These are phyloP conservation scores for Goniozus legneri DNA, from an alignment of 1,140 invertebrate genomes.

Conservation along the genomic window DNA sequence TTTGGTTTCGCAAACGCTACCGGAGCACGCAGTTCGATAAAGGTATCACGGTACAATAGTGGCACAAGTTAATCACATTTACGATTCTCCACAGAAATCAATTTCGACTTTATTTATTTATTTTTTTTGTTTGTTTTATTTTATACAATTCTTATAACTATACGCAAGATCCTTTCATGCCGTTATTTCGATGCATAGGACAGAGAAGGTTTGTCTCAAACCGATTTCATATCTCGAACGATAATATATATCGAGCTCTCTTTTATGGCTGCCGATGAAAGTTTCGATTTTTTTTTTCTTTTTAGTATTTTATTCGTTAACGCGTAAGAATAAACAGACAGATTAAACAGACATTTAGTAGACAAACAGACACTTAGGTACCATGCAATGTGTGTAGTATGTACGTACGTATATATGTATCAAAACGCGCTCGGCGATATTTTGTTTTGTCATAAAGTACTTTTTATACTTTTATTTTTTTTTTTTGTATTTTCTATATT, in stretches of 20 bases:
- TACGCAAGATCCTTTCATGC: no score
- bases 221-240: no score
- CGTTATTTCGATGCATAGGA: no score
- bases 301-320: background rate
- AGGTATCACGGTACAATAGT: slow-evolving; percentile 32
- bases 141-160: no score
- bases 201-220: no score
- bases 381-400: slow-evolving; percentile 16
- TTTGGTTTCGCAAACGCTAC: slow-evolving; percentile 1
- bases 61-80: slow-evolving; percentile 46
- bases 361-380: slow-evolving; percentile 21
- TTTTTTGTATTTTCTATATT: no score
- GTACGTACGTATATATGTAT: slow-evolving; percentile 19
- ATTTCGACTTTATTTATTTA: slow-evolving; percentile 9
- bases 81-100: slow-evolving; percentile 24
- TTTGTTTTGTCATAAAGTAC: background rate
- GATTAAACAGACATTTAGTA: slow-evolving; percentile 12
- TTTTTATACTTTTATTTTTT: no score
- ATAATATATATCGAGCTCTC: no score
- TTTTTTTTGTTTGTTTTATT: slow-evolving; percentile 8
- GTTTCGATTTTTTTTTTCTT: background rate
- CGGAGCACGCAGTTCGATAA: slow-evolving; percentile 12
- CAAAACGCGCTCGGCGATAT: background rate
- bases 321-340: slow-evolving; percentile 3
- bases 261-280: no score